A percentile compares a stretch with the other conserved stretches of the same genome.
phyloP scores from a whole-genome alignment of 2,888 invertebrate genomes.

The Tachina fera region DNA sequence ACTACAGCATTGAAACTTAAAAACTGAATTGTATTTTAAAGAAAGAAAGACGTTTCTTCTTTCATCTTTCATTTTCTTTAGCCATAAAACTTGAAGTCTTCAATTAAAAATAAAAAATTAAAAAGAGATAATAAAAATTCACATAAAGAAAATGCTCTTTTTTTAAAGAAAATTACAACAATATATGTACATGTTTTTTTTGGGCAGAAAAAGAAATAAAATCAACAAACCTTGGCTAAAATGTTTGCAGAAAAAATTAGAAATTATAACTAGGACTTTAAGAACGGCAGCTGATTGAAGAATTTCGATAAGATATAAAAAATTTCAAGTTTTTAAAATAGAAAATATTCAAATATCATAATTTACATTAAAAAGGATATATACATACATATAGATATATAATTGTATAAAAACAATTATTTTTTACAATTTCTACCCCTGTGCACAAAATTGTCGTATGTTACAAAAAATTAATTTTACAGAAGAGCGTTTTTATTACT shows the following conservation, averaged over 20 bases:
- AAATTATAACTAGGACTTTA: background rate
- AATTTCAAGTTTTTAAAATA: background rate
- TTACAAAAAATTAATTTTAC: too few species aligned
- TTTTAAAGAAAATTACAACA: slow-evolving; percentile 33
- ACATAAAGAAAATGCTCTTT: slow-evolving; percentile 21
- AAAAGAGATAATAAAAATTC: slow-evolving; percentile 12
- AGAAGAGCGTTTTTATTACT: too few species aligned
- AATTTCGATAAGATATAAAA: background rate
- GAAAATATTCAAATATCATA: too few species aligned
- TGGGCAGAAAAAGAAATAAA: background rate
- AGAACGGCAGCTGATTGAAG: background rate
- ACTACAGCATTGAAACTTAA: slow-evolving; percentile 4
- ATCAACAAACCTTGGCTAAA: slow-evolving; percentile 39
- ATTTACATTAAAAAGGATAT: too few species aligned
- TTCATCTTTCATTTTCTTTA: slow-evolving; percentile 1
- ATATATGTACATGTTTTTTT: background rate
- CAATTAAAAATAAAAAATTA: slow-evolving; percentile 5
- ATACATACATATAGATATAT: too few species aligned
- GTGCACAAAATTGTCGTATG: too few species aligned
- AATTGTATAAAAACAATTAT: background rate
- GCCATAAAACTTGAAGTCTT: background rate
- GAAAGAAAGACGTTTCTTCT: slow-evolving; percentile 27
- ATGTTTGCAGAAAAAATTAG: slow-evolving; percentile 1
- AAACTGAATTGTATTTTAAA: slow-evolving; percentile 5
- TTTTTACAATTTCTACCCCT: too few species aligned